Conservation (phyloP, 2,113 vertebrate species). For the Pelobates fuscus region DNA sequence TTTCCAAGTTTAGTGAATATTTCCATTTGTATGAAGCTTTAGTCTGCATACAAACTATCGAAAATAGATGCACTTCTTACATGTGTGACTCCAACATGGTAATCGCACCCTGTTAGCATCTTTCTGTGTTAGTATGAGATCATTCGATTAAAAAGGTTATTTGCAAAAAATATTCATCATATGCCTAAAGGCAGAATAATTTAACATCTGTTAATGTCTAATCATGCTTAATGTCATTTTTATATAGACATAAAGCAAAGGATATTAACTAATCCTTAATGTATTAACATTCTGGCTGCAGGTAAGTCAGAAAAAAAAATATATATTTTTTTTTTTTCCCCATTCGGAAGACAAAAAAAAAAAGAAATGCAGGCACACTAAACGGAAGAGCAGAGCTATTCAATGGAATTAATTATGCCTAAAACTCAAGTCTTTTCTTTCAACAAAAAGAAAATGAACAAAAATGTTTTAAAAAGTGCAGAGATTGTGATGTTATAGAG, state of each 20-base stretch:
- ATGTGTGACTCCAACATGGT: background rate
- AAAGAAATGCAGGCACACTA: background rate
- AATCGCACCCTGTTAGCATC: background rate
- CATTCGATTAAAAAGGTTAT: constrained; percentile 47
- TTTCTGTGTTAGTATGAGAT: constrained; percentile 35
- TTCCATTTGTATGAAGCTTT: no score
- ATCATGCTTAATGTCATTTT: constrained; percentile 49
- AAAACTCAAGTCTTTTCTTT: background rate
- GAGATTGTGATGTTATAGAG: constrained; percentile 1
- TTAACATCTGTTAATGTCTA: constrained; percentile 50
- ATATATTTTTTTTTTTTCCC: constrained; percentile 2
- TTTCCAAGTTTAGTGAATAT: no score
- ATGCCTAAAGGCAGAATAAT: constrained; percentile 38
- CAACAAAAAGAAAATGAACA: background rate
- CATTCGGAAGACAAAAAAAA: background rate
- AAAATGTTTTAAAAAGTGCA: constrained; percentile 7
- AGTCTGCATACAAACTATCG: no score
- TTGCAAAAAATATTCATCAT: constrained; percentile 29
- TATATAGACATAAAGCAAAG: constrained; percentile 47
- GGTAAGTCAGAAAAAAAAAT: constrained; percentile 29
- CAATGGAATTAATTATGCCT: constrained; percentile 2
- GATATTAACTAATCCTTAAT: constrained; percentile 47
- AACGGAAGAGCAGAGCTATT: constrained; percentile 7
- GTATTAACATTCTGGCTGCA: constrained; percentile 41
- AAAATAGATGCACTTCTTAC: no score